A percentile compares a stretch with the other conserved stretches of the same genome.
Conservation (phyloP, 2,113 vertebrate genomes). For the Dasyurus viverrinus region DNA sequence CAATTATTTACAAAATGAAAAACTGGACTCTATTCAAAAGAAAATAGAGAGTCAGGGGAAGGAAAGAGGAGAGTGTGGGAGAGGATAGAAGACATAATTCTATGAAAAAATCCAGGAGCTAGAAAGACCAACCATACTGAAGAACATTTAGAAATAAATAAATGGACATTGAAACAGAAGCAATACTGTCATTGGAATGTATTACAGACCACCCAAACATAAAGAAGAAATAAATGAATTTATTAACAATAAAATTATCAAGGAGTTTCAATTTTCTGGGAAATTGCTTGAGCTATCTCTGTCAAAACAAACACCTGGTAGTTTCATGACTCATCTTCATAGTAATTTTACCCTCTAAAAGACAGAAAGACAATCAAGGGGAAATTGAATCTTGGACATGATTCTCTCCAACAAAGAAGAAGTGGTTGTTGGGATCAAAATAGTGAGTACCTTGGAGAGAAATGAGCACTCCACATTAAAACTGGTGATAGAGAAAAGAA, state of each 20-base stretch:
- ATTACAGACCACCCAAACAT: background rate
- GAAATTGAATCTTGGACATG: background rate
- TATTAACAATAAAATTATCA: background rate
- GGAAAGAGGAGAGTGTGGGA: no score
- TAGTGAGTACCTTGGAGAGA: background rate
- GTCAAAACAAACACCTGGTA: background rate
- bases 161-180: background rate
- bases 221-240: background rate
- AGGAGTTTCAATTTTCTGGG: background rate
- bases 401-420: background rate
- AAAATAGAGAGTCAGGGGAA: background rate
- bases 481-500: background rate
- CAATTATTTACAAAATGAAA: background rate
- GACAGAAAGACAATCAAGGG: background rate
- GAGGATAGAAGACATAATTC: background rate
- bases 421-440: background rate
- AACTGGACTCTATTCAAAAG: background rate
- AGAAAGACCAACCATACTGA: background rate
- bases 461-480: background rate
- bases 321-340: background rate
- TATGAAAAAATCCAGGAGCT: background rate
- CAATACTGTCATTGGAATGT: background rate
- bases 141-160: background rate
- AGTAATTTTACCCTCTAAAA: background rate
- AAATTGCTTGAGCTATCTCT: background rate